These are phyloP conservation scores for Zonotrichia albicollis DNA, from an alignment of 2,797 vertebrate species.

Conservation along the genomic window DNA sequence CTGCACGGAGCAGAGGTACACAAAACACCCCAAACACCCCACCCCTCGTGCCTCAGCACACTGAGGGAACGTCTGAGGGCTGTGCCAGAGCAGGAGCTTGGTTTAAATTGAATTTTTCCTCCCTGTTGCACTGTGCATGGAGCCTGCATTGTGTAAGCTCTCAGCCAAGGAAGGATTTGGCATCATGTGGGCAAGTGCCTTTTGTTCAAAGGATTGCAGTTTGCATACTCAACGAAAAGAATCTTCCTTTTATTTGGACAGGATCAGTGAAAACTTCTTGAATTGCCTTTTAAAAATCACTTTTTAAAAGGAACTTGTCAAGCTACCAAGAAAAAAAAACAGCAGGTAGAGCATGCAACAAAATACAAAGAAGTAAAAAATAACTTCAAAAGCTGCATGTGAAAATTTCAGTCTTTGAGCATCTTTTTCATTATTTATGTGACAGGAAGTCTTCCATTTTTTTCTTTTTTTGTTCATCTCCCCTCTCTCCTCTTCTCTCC, in stretches of 20 bases:
- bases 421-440: constrained; percentile 64
- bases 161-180: background rate
- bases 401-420: constrained; percentile 62
- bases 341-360: constrained; percentile 32
- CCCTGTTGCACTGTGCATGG: background rate
- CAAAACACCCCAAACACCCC: background rate
- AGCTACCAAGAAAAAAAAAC: background rate
- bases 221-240: constrained; percentile 4
- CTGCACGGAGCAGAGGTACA: too few species aligned
- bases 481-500: background rate
- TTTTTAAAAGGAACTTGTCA: constrained; percentile 33
- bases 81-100: background rate
- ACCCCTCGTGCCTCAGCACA: too few species aligned
- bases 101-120: background rate
- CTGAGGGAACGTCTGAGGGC: background rate
- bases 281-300: constrained; percentile 11
- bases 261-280: constrained; percentile 46
- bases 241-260: background rate
- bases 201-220: constrained; percentile 56
- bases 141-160: background rate
- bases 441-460: background rate
- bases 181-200: constrained; percentile 17
- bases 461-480: background rate
- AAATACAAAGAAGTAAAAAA: constrained; percentile 52
- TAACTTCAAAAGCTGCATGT: constrained; percentile 59